phyloP scores from a whole-genome alignment of 2,113 vertebrate genomes.

The Nothocercus julius region DNA sequence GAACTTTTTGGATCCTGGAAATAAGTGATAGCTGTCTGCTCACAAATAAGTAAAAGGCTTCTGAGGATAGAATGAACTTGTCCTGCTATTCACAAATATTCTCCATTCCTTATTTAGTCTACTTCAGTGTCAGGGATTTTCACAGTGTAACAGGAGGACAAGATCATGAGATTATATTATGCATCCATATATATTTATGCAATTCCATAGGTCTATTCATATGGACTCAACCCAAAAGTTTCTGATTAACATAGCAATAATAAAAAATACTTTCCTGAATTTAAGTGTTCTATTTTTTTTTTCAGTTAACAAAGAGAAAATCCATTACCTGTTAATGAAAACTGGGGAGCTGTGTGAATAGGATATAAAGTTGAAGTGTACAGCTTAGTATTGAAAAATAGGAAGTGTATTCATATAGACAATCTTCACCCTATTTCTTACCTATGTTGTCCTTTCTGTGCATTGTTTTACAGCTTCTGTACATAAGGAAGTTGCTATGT shows the following conservation, averaged over 20 bases:
- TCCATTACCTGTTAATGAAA: background rate
- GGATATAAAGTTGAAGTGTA: background rate
- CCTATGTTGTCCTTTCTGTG: background rate
- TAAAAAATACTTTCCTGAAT: background rate
- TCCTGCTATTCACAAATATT: background rate
- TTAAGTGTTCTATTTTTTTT: background rate
- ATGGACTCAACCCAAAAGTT: background rate
- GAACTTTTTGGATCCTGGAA: background rate
- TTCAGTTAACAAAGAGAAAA: background rate
- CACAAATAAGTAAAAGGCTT: background rate
- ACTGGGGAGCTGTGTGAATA: background rate
- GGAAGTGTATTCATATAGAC: background rate
- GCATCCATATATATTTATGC: background rate
- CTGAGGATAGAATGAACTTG: background rate
- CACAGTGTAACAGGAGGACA: background rate
- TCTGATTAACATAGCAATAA: background rate
- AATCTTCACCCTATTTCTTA: background rate
- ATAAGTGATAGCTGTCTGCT: background rate
- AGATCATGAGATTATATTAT: background rate
- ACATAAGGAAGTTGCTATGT: background rate
- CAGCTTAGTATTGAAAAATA: background rate
- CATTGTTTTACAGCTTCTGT: background rate
- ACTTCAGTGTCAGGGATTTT: background rate
- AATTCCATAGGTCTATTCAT: background rate
- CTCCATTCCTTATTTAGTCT: background rate